Conservation (phyloP, 2,113 vertebrate species). For the Polyodon spathula region DNA sequence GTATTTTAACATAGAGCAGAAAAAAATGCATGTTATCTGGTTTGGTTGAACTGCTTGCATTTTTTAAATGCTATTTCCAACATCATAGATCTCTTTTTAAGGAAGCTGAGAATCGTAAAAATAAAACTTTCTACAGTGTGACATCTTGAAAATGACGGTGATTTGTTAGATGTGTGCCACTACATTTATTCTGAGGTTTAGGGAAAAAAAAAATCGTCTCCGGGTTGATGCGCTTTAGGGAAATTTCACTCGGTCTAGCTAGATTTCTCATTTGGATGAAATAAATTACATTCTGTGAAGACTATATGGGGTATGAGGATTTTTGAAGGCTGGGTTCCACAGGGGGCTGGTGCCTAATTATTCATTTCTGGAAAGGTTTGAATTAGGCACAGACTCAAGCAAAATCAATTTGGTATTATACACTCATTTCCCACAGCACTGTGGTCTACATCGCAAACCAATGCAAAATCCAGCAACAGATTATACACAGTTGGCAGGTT, state of each 20-base stretch:
- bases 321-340: background rate
- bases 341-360: constrained; percentile 11
- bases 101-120: constrained; percentile 33
- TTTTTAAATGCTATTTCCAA: constrained; percentile 20
- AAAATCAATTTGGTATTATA: constrained; percentile 1
- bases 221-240: constrained; percentile 24
- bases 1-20: constrained; percentile 32
- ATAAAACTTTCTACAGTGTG: constrained; percentile 7
- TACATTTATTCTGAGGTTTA: background rate
- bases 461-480: constrained; percentile 9
- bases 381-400: constrained; percentile 4
- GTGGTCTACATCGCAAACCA: constrained; percentile 14
- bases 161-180: background rate
- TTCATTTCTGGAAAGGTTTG: constrained; percentile 17
- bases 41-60: constrained; percentile 16
- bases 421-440: constrained; percentile 5
- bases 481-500: constrained; percentile 14
- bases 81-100: constrained; percentile 14
- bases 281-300: no score
- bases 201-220: constrained; percentile 18
- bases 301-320: no score
- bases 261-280: no score
- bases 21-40: constrained; percentile 43
- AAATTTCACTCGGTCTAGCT: constrained; percentile 40
- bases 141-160: background rate